Base-by-base conservation (phyloP, 2,888 invertebrate species). In the Brachynemurus nebulosus region DNA sequence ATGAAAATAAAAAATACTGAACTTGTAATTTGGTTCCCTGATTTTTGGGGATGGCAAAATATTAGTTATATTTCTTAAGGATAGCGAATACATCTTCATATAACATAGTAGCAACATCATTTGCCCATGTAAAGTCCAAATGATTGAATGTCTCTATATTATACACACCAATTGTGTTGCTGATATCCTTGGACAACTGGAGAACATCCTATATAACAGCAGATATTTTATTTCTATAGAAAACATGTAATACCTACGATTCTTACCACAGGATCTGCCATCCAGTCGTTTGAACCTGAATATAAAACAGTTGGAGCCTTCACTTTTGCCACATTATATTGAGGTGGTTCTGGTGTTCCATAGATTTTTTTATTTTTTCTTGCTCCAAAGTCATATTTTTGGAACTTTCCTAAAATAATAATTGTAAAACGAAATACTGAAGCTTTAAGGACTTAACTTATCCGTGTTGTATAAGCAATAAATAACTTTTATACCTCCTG, bases 221-320 rank as follows among this genome's bases (percentile, higher is more conserved):
- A n/a, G n/a, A n/a, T n/a, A n/a, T n/a, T n/a, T n/a, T n/a, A n/a
- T n/a, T n/a, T n/a, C n/a, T n/a, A n/a, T n/a, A n/a, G n/a, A n/a
- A n/a, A n/a, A n/a, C n/a, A n/a, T n/a, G n/a, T n/a, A n/a, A n/a
- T n/a, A n/a, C n/a, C n/a, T n/a, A n/a, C n/a, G n/a, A n/a, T n/a
- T n/a, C n/a, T 58, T 56, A 63, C 63, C 52, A 59, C 53, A 53
- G 65, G 61, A 45, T 67, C 68, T n/a, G 72, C 68, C 20, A 74
- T 53, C 55, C 62, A 64, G 54, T 77, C 78, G 17, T 69, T 66
- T 21, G 63, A 60, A 27, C 69, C 70, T 50, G 65, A 69, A 54
- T 68, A 70, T n/a, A 74, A 50, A 7, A 68, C 62, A 9, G 68
- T 60, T 2, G 71, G 70, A n/a, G 62, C 59, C 12, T 63, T 65